phyloP scores from a whole-genome alignment of 30 jellyfish, hydroid and myxozoan species.

The Haliclystus octoradiatus region DNA sequence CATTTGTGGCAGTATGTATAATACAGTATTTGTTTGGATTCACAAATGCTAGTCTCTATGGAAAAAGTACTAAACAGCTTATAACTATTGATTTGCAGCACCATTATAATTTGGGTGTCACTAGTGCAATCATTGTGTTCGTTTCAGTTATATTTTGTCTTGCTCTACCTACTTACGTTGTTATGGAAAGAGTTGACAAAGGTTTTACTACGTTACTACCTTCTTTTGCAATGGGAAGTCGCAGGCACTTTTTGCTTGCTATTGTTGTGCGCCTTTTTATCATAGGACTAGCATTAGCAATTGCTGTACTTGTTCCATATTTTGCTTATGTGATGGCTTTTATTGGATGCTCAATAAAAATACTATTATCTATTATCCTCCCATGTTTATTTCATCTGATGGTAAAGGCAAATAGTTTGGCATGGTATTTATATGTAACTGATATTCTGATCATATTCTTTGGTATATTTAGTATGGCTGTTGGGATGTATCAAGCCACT shows the following conservation, averaged over 20 bases:
- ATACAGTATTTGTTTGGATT: slow-evolving; percentile 42
- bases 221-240: slow-evolving; percentile 9
- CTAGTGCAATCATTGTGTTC: slow-evolving; percentile 60
- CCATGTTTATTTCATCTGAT: slow-evolving; percentile 79
- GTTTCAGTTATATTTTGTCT: slow-evolving; percentile 59
- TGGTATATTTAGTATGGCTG: slow-evolving; percentile 27
- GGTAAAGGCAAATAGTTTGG: slow-evolving; percentile 32
- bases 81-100: slow-evolving; percentile 61
- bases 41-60: slow-evolving; percentile 68
- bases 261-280: slow-evolving; percentile 28
- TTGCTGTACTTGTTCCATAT: slow-evolving; percentile 70
- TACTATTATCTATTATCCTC: slow-evolving; percentile 42
- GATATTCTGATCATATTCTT: slow-evolving; percentile 29
- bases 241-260: slow-evolving; percentile 16
- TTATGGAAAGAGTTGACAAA: slow-evolving; percentile 65
- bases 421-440: slow-evolving; percentile 40
- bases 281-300: slow-evolving; percentile 33
- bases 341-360: slow-evolving; percentile 50
- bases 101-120: slow-evolving; percentile 58
- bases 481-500: slow-evolving; percentile 32
- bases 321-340: slow-evolving; percentile 87
- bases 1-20: slow-evolving; percentile 28
- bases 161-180: slow-evolving; percentile 84
- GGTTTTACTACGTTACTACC: slow-evolving; percentile 41
- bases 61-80: slow-evolving; percentile 54